These are phyloP conservation scores for Atethmia centrago DNA, from an alignment of 2,888 invertebrate genomes.

Conservation along the genomic window DNA sequence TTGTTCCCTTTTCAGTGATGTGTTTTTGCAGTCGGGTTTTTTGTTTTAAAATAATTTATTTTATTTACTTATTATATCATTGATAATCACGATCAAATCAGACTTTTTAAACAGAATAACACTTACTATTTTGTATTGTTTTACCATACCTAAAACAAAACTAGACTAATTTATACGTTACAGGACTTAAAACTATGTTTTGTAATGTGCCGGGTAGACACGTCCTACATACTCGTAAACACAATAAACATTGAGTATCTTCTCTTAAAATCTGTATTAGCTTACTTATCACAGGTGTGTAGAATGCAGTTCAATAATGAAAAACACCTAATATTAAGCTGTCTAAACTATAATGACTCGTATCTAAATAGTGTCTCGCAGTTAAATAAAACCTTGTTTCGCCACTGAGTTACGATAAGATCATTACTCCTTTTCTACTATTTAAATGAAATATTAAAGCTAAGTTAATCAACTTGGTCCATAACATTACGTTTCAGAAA, in stretches of 20 bases:
- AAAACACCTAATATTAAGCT: background rate
- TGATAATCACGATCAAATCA: no score
- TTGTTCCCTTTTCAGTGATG: no score
- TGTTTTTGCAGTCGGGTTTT: no score
- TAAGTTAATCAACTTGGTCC: constrained; percentile 7
- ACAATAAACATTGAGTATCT: constrained; percentile 1
- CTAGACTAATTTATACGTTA: constrained; percentile 1
- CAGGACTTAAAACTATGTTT: constrained; percentile 2
- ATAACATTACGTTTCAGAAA: constrained; percentile 6
- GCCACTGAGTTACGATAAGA: background rate
- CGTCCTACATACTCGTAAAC: background rate
- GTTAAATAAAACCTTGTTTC: background rate
- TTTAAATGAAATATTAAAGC: background rate
- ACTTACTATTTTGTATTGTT: no score
- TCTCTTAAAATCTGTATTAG: constrained; percentile 2
- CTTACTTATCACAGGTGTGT: constrained; percentile 17
- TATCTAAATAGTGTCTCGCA: background rate
- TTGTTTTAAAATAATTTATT: no score
- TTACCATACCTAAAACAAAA: no score
- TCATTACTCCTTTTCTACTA: background rate
- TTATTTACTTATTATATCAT: no score
- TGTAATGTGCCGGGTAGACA: no score
- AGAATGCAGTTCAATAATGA: background rate
- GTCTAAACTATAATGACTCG: background rate
- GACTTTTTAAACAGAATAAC: no score